Conservation (phyloP, 2,113 vertebrate genomes). For the Heterochromis multidens region DNA sequence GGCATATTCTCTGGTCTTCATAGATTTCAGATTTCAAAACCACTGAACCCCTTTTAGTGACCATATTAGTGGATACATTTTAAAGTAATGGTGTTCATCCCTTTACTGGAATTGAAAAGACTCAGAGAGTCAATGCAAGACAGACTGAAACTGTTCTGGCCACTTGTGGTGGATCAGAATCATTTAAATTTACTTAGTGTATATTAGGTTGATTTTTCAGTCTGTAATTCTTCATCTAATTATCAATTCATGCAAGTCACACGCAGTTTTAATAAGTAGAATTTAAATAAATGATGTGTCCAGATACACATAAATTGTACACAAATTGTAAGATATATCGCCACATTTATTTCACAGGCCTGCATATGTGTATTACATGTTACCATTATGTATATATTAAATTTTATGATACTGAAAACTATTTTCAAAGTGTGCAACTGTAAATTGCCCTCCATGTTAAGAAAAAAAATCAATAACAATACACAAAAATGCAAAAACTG, state of each 20-base stretch:
- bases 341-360: not conserved
- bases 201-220: not conserved
- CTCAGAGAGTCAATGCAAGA: not conserved
- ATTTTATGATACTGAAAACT: not conserved
- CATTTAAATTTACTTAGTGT: not conserved
- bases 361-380: not conserved
- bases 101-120: not conserved
- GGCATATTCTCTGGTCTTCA: too few relatives aligned
- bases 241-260: not conserved
- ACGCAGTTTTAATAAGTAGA: too few relatives aligned
- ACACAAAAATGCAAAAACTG: not conserved
- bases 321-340: not conserved
- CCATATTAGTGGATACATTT: not conserved
- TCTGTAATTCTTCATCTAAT: not conserved
- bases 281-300: too few relatives aligned
- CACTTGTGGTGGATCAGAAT: not conserved
- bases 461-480: not conserved
- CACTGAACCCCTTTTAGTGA: too few relatives aligned
- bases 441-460: not conserved
- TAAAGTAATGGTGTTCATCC: not conserved
- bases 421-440: not conserved
- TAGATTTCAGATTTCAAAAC: too few relatives aligned
- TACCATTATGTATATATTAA: not conserved
- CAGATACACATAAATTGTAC: not conserved
- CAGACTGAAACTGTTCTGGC: not conserved